Evolutionary conservation across 2,888 invertebrate genomes (phyloP), one percentile per base, ranked within the genome.

Genomic region (Lucinisca nassula): DNA sequence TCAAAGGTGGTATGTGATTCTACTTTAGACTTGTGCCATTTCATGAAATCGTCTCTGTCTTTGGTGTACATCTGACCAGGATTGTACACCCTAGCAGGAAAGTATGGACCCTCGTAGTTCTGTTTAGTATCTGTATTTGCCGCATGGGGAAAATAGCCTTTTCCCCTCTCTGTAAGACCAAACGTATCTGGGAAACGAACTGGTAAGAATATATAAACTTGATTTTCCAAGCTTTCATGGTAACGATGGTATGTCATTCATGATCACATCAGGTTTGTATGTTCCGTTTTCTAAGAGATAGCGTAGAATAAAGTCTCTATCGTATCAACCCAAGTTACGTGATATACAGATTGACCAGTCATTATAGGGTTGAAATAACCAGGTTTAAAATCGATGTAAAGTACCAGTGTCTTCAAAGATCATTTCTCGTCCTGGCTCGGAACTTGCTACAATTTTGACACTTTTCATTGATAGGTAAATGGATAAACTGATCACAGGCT

Each of bases 91-190:
- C 78, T 27, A 17, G 76, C 12, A 8, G 58, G 76, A 14, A 88
- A 87, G n/a, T 88, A 89, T n/a, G 84, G 80, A 24, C 90, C 90
- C 27, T 51, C 38, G 72, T 91, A 91, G 51, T 75, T 45, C 79
- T 86, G 85, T 70, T 91, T 83, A 32, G 78, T 83, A 2, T 27
- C 51, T 0, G 45, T 81, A 77, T 86, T 88, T 35, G 88, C 89
- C 35, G 70, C 81, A 70, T 91, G 88, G 17, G 90, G 90, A 72
- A 91, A 90, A 49, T 87, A 90, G 30, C 90, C 89, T 27, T 87
- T 91, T 21, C 55, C 70, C 75, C 85, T 61, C n/a, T 84, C 87
- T 10, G 61, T 40, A 21, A 87, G 75, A n/a, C 70, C 83, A 37
- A 90, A 91, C 8, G 89, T 81, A 58, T 75, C 67, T n/a, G n/a